Percentiles rank a stretch among this genome's conserved stretches.
Conservation (phyloP, 2,797 vertebrate species). For the Moxostoma hubbsi region DNA sequence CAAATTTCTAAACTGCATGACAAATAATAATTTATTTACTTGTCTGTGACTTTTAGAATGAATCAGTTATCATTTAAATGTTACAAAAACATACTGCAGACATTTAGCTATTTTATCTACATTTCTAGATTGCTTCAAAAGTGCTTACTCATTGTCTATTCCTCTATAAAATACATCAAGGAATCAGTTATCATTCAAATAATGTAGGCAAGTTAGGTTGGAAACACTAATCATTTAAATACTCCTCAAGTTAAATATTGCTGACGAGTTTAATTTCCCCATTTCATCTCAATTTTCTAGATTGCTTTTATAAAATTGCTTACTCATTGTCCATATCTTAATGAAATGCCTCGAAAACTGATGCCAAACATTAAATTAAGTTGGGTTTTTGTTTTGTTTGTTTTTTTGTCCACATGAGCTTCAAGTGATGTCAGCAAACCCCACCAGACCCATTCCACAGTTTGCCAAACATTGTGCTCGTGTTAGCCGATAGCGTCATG, state of each 20-base stretch:
- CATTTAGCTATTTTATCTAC: no score
- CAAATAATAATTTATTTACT: no score
- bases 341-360: conserved; percentile 12
- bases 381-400: not conserved
- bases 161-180: not conserved
- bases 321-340: conserved; percentile 1
- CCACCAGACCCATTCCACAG: conserved; percentile 1
- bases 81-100: no score
- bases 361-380: conserved; percentile 3
- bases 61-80: not conserved
- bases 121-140: not conserved
- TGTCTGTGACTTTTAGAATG: no score
- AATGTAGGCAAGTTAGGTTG: no score
- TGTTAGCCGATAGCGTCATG: conserved; percentile 16
- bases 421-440: conserved; percentile 42
- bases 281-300: not conserved
- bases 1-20: no score
- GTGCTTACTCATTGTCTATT: not conserved
- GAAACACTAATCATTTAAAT: not conserved
- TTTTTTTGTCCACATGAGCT: not conserved
- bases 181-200: not conserved
- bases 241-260: not conserved
- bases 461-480: conserved; percentile 20
- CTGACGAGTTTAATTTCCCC: not conserved
- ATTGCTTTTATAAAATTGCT: conserved; percentile 10